phyloP scores from a whole-genome alignment of 2,797 vertebrate genomes.

The Nothura maculosa region DNA sequence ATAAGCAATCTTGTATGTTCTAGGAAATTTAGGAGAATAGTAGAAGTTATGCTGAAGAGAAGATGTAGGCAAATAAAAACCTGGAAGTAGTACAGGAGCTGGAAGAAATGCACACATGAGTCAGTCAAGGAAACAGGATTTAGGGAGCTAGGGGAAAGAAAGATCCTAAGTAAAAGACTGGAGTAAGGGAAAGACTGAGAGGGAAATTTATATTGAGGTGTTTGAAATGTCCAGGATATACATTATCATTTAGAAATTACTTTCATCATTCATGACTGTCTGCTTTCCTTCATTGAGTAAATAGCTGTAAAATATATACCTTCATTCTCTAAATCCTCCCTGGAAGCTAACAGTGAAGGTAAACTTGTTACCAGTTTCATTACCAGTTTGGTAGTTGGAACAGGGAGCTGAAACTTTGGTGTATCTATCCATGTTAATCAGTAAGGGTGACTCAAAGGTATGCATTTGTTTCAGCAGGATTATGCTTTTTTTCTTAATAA shows the following conservation, averaged over 20 bases:
- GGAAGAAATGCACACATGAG: background rate
- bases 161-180: fast-evolving
- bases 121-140: background rate
- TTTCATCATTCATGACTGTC: background rate
- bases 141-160: background rate
- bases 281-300: background rate
- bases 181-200: background rate
- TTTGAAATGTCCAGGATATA: background rate
- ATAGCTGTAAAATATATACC: background rate
- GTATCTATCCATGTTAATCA: background rate
- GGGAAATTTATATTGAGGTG: background rate
- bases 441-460: background rate
- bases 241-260: background rate
- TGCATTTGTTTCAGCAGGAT: background rate
- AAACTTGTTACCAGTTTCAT: background rate
- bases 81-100: background rate
- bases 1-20: background rate
- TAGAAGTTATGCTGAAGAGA: background rate
- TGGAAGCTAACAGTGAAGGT: background rate
- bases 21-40: background rate
- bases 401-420: background rate
- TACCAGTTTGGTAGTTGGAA: background rate
- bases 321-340: background rate
- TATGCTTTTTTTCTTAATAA: background rate
- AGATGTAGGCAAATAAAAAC: fast-evolving